Evolutionary conservation across 2,888 invertebrate genomes (phyloP), one percentile per base, ranked within the genome.

Genomic region (Campoplex nolae): DNA sequence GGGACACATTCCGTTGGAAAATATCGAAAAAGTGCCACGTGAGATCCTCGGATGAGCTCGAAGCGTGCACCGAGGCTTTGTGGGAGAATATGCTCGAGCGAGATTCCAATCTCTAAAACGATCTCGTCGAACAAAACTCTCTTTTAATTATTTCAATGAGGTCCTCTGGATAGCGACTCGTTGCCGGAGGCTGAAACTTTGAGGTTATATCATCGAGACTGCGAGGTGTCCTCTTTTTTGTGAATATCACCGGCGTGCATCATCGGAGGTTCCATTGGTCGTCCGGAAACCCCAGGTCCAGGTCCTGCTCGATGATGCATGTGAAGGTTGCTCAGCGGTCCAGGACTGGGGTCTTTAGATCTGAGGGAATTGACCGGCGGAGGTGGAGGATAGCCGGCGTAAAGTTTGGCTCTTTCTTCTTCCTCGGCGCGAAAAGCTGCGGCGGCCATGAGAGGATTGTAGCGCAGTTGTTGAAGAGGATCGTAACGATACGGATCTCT

Each of bases 381-480:
- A 91, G 96, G 96, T 9, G 92, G 91, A 23, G 89, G 87, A 78
- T 89, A 89, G 2, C 88, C 87, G 8, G 88, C 90, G 80, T 89
- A 90, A 92, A 97, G 96, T 94, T 97, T 97, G 65, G 96, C 97
- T 86, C 97, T 96, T 93, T 97, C 97, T 91, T 97, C 95, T 80
- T 95, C 97, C 92, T 97, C 97, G 70, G 96, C 97, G 81, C 97
- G 95, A 92, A 97, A 96, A 3, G 94, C 94, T 32, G 97, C 97
- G 18, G 97, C 97, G 91, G 97, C 97, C 95, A 98, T 96, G 51
- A 98, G 95, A 32, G 97, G 97, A 93, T 97, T 97, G 94, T 97
- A 97, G 81, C 97, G 96, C 94, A 97, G 95, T 74, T 93, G 93
- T 83, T 94, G 95, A 88, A 97, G 95, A 62, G 97, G 96, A 93